phyloP scores from a whole-genome alignment of 37 sponge, comb jelly and placozoan species.

The Halisarca cf. caerulea region DNA sequence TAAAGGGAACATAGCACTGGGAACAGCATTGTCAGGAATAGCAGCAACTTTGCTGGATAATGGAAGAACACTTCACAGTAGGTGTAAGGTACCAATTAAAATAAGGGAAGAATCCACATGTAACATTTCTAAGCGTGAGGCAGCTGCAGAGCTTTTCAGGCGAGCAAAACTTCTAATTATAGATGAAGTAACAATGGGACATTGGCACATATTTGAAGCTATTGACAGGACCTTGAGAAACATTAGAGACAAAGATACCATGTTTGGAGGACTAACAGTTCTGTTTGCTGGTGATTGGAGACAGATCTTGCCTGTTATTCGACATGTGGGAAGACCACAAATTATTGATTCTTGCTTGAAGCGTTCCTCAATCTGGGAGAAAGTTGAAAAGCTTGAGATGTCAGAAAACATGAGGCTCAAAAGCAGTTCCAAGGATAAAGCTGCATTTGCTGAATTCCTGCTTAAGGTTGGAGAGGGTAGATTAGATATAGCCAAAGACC shows the following conservation, averaged over 20 bases:
- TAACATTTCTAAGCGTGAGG: neutral
- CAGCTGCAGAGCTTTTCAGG: neutral
- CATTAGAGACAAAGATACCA: neutral
- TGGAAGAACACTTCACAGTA: constrained; percentile 35
- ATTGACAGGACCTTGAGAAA: constrained; percentile 13
- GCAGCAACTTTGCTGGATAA: constrained; percentile 33
- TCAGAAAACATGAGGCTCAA: neutral
- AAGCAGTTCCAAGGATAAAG: neutral
- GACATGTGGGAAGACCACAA: too few relatives aligned
- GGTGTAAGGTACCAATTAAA: neutral
- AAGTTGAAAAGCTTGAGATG: neutral
- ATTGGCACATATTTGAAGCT: constrained; percentile 12
- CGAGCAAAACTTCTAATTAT: neutral
- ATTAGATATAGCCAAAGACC: neutral
- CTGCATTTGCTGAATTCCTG: neutral
- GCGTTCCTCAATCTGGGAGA: neutral
- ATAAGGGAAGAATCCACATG: neutral
- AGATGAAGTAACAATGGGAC: constrained; percentile 1
- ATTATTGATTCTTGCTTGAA: neutral
- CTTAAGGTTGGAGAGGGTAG: neutral
- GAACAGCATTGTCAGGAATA: constrained; percentile 31
- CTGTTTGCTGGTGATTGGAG: constrained; percentile 40
- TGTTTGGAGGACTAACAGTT: constrained; percentile 13
- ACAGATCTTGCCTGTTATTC: constrained; percentile 39
- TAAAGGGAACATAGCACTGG: constrained; percentile 22